phyloP scores from a whole-genome alignment of 2,888 invertebrate species.

The Aplocera efformata region DNA sequence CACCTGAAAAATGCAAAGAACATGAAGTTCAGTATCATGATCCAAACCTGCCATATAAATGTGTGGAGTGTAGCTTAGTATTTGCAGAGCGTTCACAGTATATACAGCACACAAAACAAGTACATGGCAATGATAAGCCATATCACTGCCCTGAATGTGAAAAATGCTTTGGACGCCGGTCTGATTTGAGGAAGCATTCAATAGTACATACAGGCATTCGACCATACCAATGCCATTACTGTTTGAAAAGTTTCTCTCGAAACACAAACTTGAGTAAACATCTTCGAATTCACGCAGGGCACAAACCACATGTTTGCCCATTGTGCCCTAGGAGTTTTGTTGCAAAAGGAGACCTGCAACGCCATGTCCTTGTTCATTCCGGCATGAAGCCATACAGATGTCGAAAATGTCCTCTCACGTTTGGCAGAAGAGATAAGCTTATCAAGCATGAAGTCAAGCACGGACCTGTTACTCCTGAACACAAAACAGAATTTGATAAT shows the following conservation, averaged over 20 bases:
- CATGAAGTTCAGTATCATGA: slow-evolving; percentile 84
- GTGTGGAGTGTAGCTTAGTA: slow-evolving; percentile 80
- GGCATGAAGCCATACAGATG: slow-evolving; percentile 84
- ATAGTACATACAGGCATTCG: slow-evolving; percentile 88
- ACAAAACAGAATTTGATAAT: slow-evolving; percentile 49
- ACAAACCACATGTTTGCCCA: slow-evolving; percentile 86
- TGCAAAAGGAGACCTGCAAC: slow-evolving; percentile 83
- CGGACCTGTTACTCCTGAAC: slow-evolving; percentile 57
- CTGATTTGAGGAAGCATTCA: slow-evolving; percentile 86
- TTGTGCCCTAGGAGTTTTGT: slow-evolving; percentile 87
- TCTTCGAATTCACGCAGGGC: slow-evolving; percentile 85
- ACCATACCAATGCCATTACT: slow-evolving; percentile 86
- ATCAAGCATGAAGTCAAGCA: slow-evolving; percentile 84
- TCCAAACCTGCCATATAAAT: slow-evolving; percentile 80
- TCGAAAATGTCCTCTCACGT: slow-evolving; percentile 83
- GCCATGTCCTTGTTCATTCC: slow-evolving; percentile 84
- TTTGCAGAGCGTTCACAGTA: slow-evolving; percentile 82
- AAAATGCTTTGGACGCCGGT: slow-evolving; percentile 84
- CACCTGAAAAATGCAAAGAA: slow-evolving; percentile 81
- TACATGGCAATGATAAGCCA: slow-evolving; percentile 85
- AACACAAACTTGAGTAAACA: slow-evolving; percentile 89
- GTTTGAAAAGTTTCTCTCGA: slow-evolving; percentile 87
- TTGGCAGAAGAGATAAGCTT: slow-evolving; percentile 85
- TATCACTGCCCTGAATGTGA: slow-evolving; percentile 86
- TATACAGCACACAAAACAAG: slow-evolving; percentile 83